Evolutionary conservation across 35 echinoderm and acorn worm genomes (phyloP).

Genomic region (Lytechinus pictus): DNA sequence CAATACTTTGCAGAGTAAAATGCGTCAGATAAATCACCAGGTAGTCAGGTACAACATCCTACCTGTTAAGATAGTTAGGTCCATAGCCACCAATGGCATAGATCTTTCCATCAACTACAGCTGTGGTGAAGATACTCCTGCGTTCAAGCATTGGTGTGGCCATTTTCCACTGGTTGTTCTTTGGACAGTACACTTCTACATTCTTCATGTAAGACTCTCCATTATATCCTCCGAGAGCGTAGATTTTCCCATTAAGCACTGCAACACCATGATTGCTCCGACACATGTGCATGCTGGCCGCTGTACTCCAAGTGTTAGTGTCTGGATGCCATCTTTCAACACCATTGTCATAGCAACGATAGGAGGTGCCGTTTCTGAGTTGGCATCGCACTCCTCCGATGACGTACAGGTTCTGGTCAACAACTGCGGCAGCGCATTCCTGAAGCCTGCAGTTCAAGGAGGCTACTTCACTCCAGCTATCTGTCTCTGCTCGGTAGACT

Average conservation of each 20-base stretch:
- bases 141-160: slow-evolving; percentile 90
- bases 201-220: slow-evolving; percentile 92
- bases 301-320: slow-evolving; percentile 78
- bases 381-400: slow-evolving; percentile 85
- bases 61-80: slow-evolving; percentile 89
- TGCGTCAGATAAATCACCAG: too few relatives aligned
- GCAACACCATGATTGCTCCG: slow-evolving; percentile 90
- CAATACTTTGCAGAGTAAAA: too few relatives aligned
- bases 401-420: slow-evolving; percentile 87
- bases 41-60: not conserved
- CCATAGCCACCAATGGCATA: slow-evolving; percentile 98
- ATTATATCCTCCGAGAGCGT: slow-evolving; percentile 92
- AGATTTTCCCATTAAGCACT: slow-evolving; percentile 90
- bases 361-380: slow-evolving; percentile 68
- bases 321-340: slow-evolving; percentile 82
- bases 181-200: slow-evolving; percentile 83
- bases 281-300: slow-evolving; percentile 82
- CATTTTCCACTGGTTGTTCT: slow-evolving; percentile 77
- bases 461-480: slow-evolving; percentile 81
- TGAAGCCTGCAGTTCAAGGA: slow-evolving; percentile 87
- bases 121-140: slow-evolving; percentile 89
- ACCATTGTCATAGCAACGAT: slow-evolving; percentile 87
- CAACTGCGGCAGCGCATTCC: slow-evolving; percentile 83
- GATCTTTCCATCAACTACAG: slow-evolving; percentile 83
- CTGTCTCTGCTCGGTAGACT: slow-evolving; percentile 67